A percentile compares a stretch with the other conserved stretches of the same genome.
These are phyloP conservation scores for Siniperca obscura DNA, from an alignment of 2,797 vertebrate genomes.

Conservation along the genomic window DNA sequence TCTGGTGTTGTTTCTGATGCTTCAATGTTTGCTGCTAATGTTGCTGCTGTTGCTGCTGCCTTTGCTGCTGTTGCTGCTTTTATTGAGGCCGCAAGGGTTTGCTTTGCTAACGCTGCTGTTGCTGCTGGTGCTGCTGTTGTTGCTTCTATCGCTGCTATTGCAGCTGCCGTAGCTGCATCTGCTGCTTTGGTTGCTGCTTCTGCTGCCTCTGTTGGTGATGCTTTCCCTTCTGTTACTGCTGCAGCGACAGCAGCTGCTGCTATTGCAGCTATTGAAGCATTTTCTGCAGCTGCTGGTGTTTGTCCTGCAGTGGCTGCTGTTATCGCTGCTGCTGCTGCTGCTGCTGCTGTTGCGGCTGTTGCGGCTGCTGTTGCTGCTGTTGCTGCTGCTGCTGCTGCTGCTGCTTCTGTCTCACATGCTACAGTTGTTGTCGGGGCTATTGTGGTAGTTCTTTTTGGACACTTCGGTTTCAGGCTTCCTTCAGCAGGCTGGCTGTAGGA, in stretches of 20 bases:
- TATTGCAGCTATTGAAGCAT: conserved; percentile 4
- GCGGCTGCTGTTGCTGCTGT: not conserved
- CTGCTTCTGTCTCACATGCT: not conserved
- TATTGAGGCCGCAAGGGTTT: conserved; percentile 13
- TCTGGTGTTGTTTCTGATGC: not conserved
- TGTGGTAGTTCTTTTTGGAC: not conserved
- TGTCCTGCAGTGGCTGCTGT: not conserved
- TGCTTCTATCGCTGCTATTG: not conserved
- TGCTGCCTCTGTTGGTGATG: not conserved
- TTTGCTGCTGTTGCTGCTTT: not conserved
- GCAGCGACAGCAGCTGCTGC: not conserved
- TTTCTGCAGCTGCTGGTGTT: not conserved
- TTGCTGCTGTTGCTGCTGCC: not conserved
- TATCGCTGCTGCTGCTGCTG: conserved; percentile 18
- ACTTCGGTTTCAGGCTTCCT: conserved; percentile 19
- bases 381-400: not conserved
- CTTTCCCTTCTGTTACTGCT: rapidly evolving
- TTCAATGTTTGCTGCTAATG: not conserved
- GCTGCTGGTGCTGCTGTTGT: not conserved
- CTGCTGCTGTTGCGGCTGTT: conserved; percentile 5
- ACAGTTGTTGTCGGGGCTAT: not conserved
- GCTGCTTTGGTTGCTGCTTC: not conserved
- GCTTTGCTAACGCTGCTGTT: not conserved
- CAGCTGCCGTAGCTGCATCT: conserved; percentile 3
- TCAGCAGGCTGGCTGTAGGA: conserved; percentile 1